Conservation (phyloP, 1,140 invertebrate genomes). For the Nephotettix cincticeps region DNA sequence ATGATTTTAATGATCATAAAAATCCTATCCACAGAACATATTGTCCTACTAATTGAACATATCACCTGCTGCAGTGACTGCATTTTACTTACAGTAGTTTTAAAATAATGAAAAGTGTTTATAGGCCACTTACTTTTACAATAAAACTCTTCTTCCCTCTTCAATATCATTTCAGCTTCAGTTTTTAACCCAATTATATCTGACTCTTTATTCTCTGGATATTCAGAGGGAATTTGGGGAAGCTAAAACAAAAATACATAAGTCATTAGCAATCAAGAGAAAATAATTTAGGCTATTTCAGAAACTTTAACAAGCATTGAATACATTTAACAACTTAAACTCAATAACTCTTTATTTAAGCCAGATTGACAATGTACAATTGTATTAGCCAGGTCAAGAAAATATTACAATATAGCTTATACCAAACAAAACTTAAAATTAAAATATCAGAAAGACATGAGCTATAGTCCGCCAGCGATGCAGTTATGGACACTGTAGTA, state of each 20-base stretch:
- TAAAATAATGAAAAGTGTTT: too few species aligned
- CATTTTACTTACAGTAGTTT: too few species aligned
- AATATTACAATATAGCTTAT: not conserved
- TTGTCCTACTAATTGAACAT: too few species aligned
- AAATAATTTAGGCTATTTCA: not conserved
- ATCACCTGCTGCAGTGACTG: too few species aligned
- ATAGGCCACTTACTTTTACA: slow-evolving; percentile 22
- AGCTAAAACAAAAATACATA: not conserved
- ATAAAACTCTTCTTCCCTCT: slow-evolving; percentile 8
- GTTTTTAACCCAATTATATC: slow-evolving; percentile 21
- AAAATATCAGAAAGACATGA: too few species aligned
- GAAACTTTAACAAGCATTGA: not conserved
- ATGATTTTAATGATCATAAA: too few species aligned
- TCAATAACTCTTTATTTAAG: not conserved
- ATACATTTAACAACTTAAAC: not conserved
- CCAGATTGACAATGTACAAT: not conserved
- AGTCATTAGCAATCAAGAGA: not conserved
- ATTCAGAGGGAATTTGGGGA: not conserved
- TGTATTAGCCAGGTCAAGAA: not conserved
- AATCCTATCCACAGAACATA: too few species aligned
- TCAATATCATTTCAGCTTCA: slow-evolving; percentile 32
- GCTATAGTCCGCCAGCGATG: too few species aligned
- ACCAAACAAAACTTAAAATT: too few species aligned
- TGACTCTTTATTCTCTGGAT: slow-evolving; percentile 10
- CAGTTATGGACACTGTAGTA: too few species aligned